Conservation (phyloP, 2,888 invertebrate genomes). For the Seira ritae region DNA sequence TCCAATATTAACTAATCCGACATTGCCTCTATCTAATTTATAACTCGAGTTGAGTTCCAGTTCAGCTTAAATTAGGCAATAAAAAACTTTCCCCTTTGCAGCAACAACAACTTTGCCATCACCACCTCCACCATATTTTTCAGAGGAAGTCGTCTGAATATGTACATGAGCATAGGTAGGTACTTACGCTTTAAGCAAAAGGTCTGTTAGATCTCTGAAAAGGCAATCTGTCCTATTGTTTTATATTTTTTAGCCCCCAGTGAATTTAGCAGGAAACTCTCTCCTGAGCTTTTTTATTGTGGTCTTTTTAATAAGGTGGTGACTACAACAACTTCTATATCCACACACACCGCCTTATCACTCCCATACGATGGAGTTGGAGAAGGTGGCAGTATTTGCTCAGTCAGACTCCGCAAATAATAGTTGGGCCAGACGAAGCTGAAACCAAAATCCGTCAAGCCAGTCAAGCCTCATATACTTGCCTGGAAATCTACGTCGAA, state of each 20-base stretch:
- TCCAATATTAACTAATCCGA: too few relatives aligned
- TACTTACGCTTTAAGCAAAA: too few relatives aligned
- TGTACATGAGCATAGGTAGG: too few relatives aligned
- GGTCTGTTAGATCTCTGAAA: too few relatives aligned
- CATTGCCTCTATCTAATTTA: not conserved
- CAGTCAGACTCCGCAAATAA: not conserved
- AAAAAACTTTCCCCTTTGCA: not conserved
- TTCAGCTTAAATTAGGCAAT: not conserved
- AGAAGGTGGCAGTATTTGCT: not conserved
- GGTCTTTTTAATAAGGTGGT: conserved; percentile 11
- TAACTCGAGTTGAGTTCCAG: too few relatives aligned
- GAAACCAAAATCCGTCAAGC: conserved; percentile 2
- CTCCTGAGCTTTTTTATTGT: conserved; percentile 5
- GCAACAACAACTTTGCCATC: not conserved
- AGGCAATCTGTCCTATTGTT: not conserved
- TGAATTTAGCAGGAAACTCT: not conserved
- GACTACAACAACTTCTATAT: too few relatives aligned
- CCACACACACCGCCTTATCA: too few relatives aligned
- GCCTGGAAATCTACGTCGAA: not conserved
- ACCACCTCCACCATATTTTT: not conserved
- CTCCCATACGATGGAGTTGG: not conserved
- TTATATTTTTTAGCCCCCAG: not conserved
- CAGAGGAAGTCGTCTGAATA: too few relatives aligned
- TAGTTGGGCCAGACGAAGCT: not conserved
- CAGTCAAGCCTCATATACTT: not conserved